Base-by-base conservation (phyloP, 2,888 invertebrate genomes). In the Agriopis marginaria region DNA sequence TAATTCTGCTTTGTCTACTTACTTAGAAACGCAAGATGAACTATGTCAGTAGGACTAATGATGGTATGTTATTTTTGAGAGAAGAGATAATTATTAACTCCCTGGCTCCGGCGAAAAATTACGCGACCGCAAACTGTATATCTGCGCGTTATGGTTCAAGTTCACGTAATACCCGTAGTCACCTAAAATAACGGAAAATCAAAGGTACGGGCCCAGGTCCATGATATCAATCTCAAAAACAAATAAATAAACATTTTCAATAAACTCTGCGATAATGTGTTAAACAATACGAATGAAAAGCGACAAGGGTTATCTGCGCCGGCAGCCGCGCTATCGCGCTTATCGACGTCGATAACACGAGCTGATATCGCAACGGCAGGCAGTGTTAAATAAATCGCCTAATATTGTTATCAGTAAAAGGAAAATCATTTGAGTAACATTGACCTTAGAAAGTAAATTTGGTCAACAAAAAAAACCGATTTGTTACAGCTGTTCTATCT, bases 251-350 rank as follows among this genome's bases (percentile, higher is more conserved):
- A 23, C 17, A 23, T 73, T 72, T 56, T 60, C n/a, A 70, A 66
- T 60, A 62, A 23, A 56, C 14, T 54, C 55, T 68, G 42, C 69
- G 76, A 72, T 72, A 75, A 75, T 71, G 73, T 77, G 81, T 81
- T 76, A 78, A 79, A 82, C 71, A 74, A 59, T 68, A 61, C 70
- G 79, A 82, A 82, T 84, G 82, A 80, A 91, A 88, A 87, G 82
- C 84, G 89, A 83, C 82, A 83, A 79, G 82, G 81, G 84, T 84
- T 89, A 89, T 91, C 89, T 78, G 85, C 87, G 87, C 85, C 86
- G 90, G 88, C 90, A 87, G 89, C 87, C 83, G 85, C 76, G 83
- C 77, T 91, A 90, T 92, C 91, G 79, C 75, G 70, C 78, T 88
- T 92, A 92, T 91, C 91, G 60, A 47, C 70, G 70, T 78, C 84